These are phyloP conservation scores for Therioaphis trifolii DNA, from an alignment of 2,888 invertebrate genomes.

Conservation along the genomic window DNA sequence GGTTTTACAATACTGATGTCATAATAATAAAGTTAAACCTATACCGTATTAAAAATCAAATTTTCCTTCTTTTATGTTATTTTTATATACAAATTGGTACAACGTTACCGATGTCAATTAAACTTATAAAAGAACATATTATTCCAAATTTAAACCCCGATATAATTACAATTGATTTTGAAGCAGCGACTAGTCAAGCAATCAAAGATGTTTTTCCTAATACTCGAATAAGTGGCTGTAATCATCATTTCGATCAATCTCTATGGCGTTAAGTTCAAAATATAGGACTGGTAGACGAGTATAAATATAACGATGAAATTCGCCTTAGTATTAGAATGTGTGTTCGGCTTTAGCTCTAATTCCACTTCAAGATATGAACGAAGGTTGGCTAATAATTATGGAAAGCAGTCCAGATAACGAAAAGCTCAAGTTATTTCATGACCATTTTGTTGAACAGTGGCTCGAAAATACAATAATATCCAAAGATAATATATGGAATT, in stretches of 20 bases:
- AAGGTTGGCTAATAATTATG: not conserved
- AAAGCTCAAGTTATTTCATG: not conserved
- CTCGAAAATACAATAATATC: not conserved
- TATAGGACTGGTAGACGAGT: not conserved
- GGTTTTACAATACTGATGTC: no score
- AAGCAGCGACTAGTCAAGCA: not conserved
- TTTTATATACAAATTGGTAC: no score
- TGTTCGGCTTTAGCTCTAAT: not conserved
- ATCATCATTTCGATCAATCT: no score
- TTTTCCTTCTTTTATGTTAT: no score
- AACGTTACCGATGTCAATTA: no score
- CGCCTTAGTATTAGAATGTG: not conserved
- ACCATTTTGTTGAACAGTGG: slow-evolving; percentile 2
- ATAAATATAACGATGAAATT: not conserved
- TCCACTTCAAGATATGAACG: not conserved
- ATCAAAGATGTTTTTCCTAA: no score
- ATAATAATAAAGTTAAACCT: no score
- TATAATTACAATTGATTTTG: not conserved
- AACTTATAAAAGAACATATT: not conserved
- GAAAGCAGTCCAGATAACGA: not conserved
- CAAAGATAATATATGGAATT: not conserved
- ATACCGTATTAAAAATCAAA: no score
- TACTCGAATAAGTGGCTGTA: no score
- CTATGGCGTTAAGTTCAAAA: no score
- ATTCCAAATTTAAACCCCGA: not conserved